Evolutionary conservation across 2,888 invertebrate genomes (phyloP).

Genomic region (Xylota segnis): DNA sequence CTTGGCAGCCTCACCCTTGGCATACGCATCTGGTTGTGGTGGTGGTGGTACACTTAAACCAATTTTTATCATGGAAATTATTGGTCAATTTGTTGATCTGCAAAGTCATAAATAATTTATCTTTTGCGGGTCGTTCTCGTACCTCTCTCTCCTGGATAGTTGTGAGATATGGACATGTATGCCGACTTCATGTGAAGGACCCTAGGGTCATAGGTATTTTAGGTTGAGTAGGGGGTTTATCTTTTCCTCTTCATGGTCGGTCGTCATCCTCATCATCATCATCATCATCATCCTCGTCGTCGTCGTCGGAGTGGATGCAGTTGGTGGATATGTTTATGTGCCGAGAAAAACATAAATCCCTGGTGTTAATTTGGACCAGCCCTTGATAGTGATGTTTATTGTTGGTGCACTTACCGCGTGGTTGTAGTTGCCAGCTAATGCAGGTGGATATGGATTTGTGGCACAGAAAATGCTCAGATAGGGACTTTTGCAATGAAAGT

Average conservation of each 20-base stretch:
- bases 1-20: conserved; percentile 78
- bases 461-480: conserved; percentile 30
- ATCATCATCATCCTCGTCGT: conserved; percentile 29
- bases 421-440: not conserved
- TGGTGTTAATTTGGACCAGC: conserved; percentile 76
- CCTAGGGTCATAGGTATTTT: conserved; percentile 76
- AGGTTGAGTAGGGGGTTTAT: conserved; percentile 47
- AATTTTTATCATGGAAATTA: conserved; percentile 82
- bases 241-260: conserved; percentile 47
- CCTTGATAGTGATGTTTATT: conserved; percentile 75
- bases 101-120: conserved; percentile 83
- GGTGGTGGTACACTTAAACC: conserved; percentile 78
- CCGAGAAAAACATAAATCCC: conserved; percentile 75
- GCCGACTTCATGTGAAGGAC: conserved; percentile 55
- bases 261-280: conserved; percentile 35
- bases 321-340: conserved; percentile 75
- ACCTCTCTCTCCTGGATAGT: conserved; percentile 49
- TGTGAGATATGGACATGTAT: conserved; percentile 8
- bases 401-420: conserved; percentile 40
- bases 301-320: conserved; percentile 45
- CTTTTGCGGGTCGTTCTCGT: conserved; percentile 56
- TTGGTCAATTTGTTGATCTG: conserved; percentile 84
- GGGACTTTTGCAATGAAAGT: conserved; percentile 13
- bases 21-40: conserved; percentile 60
- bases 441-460: conserved; percentile 3